A percentile compares a stretch with the other conserved stretches of the same genome.
Evolutionary conservation across 2,113 vertebrate species (phyloP).

Genomic region (Peromyscus maniculatus): DNA sequence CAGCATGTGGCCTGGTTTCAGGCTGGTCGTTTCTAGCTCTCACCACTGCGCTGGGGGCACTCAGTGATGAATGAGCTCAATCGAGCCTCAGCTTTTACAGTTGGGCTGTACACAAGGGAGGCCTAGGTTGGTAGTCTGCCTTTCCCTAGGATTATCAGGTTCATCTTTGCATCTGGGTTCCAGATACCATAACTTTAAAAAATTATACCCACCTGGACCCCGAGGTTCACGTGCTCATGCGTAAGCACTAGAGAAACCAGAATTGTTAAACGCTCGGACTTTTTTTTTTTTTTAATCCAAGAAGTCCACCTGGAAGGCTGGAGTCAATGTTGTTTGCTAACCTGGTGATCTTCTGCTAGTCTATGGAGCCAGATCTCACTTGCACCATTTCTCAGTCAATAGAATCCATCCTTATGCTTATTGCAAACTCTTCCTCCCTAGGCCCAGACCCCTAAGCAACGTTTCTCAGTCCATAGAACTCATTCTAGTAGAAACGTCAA

Average conservation of each 20-base stretch:
- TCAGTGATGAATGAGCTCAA: neutral
- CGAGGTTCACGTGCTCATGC: neutral
- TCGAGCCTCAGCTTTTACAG: neutral
- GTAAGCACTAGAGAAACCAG: neutral
- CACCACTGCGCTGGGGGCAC: rapidly evolving
- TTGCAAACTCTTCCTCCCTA: neutral
- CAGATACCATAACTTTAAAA: neutral
- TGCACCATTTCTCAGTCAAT: neutral
- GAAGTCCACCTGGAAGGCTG: neutral
- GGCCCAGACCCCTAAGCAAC: neutral
- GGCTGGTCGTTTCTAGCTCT: neutral
- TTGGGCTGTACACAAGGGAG: neutral
- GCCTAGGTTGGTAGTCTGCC: neutral
- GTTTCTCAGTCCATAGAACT: neutral
- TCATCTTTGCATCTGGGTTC: neutral
- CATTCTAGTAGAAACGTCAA: neutral
- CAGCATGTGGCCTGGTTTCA: neutral
- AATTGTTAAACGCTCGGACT: neutral
- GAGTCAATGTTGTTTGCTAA: neutral
- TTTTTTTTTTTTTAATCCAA: neutral
- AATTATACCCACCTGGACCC: rapidly evolving
- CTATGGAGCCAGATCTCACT: neutral
- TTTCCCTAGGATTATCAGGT: neutral
- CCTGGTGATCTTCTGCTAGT: neutral
- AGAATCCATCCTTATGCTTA: neutral